Conservation (phyloP, 2,888 invertebrate genomes). For the Leptura quadrifasciata region DNA sequence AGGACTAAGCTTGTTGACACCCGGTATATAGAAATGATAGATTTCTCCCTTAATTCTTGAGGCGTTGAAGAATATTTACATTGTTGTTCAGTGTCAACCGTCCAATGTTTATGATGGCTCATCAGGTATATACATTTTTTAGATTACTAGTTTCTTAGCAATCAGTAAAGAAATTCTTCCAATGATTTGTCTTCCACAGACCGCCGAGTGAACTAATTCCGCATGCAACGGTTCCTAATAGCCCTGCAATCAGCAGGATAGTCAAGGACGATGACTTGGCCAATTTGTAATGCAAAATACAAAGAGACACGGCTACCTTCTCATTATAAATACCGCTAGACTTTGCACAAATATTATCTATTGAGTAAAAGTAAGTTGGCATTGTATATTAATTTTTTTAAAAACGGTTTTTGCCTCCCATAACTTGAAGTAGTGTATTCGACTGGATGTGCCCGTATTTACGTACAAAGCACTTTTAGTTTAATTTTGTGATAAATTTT, state of each 20-base stretch:
- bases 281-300: conserved; percentile 7
- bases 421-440: neutral
- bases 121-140: too few relatives aligned
- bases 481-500: too few relatives aligned
- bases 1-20: too few relatives aligned
- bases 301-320: neutral
- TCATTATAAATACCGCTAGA: conserved; percentile 7
- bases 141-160: too few relatives aligned
- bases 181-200: neutral
- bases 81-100: too few relatives aligned
- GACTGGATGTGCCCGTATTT: too few relatives aligned
- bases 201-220: neutral
- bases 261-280: conserved; percentile 7
- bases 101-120: too few relatives aligned
- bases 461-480: too few relatives aligned
- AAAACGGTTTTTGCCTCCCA: neutral
- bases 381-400: neutral
- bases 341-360: neutral
- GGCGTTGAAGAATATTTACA: too few relatives aligned
- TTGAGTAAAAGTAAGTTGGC: neutral
- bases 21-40: too few relatives aligned
- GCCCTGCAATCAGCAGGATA: neutral
- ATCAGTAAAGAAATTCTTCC: neutral
- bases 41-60: too few relatives aligned
- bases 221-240: neutral